phyloP scores from a whole-genome alignment of 2,113 vertebrate genomes.

The Sinocyclocheilus anophthalmus region DNA sequence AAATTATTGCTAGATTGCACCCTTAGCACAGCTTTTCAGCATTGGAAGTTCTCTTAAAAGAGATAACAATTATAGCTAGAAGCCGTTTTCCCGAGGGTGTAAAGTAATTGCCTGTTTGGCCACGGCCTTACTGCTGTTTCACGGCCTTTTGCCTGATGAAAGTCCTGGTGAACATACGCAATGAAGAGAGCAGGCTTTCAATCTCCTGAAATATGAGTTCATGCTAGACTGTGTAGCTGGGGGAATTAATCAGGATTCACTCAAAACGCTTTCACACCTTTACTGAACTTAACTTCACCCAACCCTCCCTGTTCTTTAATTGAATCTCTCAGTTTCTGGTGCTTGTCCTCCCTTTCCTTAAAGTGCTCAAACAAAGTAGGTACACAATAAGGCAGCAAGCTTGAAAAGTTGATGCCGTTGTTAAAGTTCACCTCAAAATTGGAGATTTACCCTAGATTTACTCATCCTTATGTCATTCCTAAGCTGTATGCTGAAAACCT shows the following conservation, averaged over 20 bases:
- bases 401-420: background rate
- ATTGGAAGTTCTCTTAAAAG: background rate
- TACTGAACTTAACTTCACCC: conserved; percentile 10
- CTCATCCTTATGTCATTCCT: no score
- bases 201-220: conserved; percentile 48
- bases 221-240: background rate
- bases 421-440: no score
- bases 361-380: background rate
- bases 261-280: conserved; percentile 2
- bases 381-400: background rate
- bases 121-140: conserved; percentile 23
- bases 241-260: conserved; percentile 41
- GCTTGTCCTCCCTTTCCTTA: background rate
- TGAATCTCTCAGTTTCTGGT: background rate
- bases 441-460: no score
- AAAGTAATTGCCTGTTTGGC: conserved; percentile 48
- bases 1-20: background rate
- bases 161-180: background rate
- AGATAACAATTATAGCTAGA: conserved; percentile 37
- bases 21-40: background rate
- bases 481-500: no score
- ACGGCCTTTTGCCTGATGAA: background rate
- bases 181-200: conserved; percentile 2
- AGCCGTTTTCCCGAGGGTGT: conserved; percentile 21
- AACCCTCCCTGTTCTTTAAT: background rate